These are phyloP conservation scores for Trinorchestia longiramus DNA, from an alignment of 1,140 invertebrate genomes.

Conservation along the genomic window DNA sequence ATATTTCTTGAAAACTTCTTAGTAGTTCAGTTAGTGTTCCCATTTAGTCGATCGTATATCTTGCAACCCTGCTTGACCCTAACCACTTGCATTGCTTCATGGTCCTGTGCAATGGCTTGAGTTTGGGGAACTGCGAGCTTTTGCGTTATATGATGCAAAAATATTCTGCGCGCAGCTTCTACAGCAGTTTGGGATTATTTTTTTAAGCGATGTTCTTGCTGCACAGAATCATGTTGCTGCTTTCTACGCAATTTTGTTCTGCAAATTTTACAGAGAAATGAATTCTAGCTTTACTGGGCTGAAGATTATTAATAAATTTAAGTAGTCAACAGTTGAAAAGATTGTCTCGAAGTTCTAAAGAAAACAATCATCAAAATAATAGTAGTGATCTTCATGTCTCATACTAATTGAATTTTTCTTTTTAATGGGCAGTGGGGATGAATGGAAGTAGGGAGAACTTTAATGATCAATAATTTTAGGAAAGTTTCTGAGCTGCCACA, in stretches of 20 bases:
- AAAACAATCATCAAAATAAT: not conserved
- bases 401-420: not conserved
- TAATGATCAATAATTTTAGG: not conserved
- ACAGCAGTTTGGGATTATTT: too few species aligned
- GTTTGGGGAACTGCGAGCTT: too few species aligned
- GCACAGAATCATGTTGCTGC: not conserved
- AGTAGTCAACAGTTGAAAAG: not conserved
- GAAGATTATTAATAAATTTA: not conserved
- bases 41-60: too few species aligned
- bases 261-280: not conserved
- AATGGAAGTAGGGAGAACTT: not conserved
- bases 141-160: too few species aligned
- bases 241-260: not conserved
- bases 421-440: not conserved
- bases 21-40: too few species aligned
- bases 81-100: too few species aligned
- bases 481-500: not conserved
- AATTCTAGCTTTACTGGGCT: not conserved
- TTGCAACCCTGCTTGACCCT: too few species aligned
- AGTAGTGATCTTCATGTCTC: not conserved
- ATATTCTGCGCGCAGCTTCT: too few species aligned
- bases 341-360: not conserved
- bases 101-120: too few species aligned
- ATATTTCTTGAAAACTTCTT: too few species aligned
- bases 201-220: not conserved